These are phyloP conservation scores for Tachysurus fulvidraco DNA, from an alignment of 2,113 vertebrate species.

Conservation along the genomic window DNA sequence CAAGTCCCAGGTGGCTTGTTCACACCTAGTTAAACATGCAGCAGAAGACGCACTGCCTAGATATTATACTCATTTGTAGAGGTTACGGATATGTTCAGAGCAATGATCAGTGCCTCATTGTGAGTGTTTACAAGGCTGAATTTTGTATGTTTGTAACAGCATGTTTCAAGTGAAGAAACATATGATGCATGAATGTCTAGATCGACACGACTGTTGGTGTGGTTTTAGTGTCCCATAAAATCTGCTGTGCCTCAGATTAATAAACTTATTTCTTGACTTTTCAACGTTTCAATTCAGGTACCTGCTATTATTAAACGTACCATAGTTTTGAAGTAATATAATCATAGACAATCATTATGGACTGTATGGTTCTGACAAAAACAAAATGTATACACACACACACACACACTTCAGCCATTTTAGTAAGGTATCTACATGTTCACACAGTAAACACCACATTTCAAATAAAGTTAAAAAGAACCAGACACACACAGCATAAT, in stretches of 20 bases:
- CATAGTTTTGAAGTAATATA: not conserved
- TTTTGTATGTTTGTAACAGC: conserved; percentile 42
- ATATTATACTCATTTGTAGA: conserved; percentile 16
- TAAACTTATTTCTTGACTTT: conserved; percentile 60
- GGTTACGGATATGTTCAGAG: not conserved
- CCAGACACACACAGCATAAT: not conserved
- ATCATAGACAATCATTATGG: not conserved
- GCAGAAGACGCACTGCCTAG: conserved; percentile 40
- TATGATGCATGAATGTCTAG: conserved; percentile 65
- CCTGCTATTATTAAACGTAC: conserved; percentile 9
- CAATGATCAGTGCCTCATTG: conserved; percentile 43
- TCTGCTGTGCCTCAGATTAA: conserved; percentile 78
- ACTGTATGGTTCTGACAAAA: not conserved
- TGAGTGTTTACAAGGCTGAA: conserved; percentile 48
- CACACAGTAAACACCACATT: not conserved
- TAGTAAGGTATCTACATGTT: not conserved
- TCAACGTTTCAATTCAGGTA: not conserved
- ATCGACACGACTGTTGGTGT: conserved; percentile 59
- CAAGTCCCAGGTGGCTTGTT: conserved; percentile 49
- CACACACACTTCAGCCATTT: not conserved
- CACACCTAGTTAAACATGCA: conserved; percentile 6
- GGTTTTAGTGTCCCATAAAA: conserved; percentile 58
- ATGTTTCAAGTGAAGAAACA: conserved; percentile 41
- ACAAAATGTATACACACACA: not conserved
- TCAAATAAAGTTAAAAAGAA: not conserved